Evolutionary conservation across 1,140 invertebrate species (phyloP), one percentile per base, ranked within the genome.

Genomic region (Nasonia vitripennis): DNA sequence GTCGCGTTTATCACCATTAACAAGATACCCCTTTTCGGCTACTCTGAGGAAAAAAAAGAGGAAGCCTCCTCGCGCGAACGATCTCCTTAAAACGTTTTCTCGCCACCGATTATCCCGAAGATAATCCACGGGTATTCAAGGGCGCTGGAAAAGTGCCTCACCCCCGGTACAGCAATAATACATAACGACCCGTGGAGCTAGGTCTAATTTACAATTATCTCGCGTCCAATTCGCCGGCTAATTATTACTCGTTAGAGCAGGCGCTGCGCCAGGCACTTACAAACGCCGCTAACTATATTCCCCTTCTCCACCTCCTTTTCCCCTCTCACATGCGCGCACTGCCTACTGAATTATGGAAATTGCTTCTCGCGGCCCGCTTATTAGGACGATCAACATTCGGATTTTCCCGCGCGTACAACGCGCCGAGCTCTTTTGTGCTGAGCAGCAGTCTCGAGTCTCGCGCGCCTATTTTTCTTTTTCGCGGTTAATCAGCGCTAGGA

Each of bases 311-410:
- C 0, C 0, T 37, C 48, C 17, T 11, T 1, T 37, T 37, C 20
- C 45, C 11, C 27, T 27, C 6, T 14, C 27, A 17, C 27, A 37
- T 31, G 37, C 84, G 79, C 68, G 73, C 71, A 45, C 23, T 62
- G 37, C 74, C 79, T 82, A 71, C 75, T 86, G 70, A 86, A 86
- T 86, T 86, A 86, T 86, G 85, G 81, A 86, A 86, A 86, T 86
- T 74, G 81, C 80, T 78, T 75, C 45, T 45, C 73, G 41, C 45
- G 37, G 20, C 14, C 31, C 75, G 62, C 62, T 84, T 84, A 84
- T 84, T 84, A 84, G 23, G 17, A 41, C 77, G 73, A 84, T 84
- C 75, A 84, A 84, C 82, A 48, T 79, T 84, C n/a, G 83, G 14
- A 85, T 81, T 81, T 51, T 81, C 78, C 81, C 41, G 51, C 7